Conservation (phyloP, 2,797 vertebrate genomes). For the Takifugu rubripes region DNA sequence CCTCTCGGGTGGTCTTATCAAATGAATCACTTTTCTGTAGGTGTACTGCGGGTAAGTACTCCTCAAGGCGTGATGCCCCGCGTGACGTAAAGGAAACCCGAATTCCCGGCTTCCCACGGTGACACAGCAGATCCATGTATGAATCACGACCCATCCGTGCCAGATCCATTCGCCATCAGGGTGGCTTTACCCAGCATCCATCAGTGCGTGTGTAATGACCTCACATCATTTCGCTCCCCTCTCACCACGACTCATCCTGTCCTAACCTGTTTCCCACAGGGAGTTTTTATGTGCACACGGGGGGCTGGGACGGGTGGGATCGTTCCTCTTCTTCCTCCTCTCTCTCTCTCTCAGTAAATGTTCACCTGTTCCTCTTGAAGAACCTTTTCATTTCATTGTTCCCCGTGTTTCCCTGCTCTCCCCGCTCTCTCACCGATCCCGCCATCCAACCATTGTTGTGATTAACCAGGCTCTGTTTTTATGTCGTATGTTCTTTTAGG, state of each 20-base stretch:
- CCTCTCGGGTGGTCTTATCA: constrained; percentile 5
- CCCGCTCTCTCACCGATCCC: constrained; percentile 41
- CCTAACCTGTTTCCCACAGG: constrained; percentile 58
- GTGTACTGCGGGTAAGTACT: constrained; percentile 58
- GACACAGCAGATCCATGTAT: constrained; percentile 36
- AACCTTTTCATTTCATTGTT: constrained; percentile 29
- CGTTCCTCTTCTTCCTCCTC: constrained; percentile 39
- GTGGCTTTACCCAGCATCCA: constrained; percentile 18
- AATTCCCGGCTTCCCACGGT: constrained; percentile 18
- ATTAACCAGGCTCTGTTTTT: constrained; percentile 82
- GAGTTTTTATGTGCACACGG: constrained; percentile 9
- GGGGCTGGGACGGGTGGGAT: constrained; percentile 15
- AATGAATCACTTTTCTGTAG: constrained; percentile 18
- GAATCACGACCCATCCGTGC: constrained; percentile 34
- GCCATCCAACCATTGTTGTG: constrained; percentile 54
- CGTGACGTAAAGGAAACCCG: constrained; percentile 22
- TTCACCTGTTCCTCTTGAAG: constrained; percentile 4
- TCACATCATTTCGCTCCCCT: constrained; percentile 27
- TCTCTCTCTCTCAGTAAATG: constrained; percentile 16
- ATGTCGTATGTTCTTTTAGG: constrained; percentile 85
- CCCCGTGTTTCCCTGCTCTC: constrained; percentile 2
- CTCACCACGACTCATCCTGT: constrained; percentile 50
- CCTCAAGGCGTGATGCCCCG: constrained; percentile 11
- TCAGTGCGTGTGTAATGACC: constrained; percentile 13
- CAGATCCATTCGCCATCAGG: constrained; percentile 44